Base-by-base conservation (phyloP, 2,888 invertebrate species). In the Drosophila austrosaltans region DNA sequence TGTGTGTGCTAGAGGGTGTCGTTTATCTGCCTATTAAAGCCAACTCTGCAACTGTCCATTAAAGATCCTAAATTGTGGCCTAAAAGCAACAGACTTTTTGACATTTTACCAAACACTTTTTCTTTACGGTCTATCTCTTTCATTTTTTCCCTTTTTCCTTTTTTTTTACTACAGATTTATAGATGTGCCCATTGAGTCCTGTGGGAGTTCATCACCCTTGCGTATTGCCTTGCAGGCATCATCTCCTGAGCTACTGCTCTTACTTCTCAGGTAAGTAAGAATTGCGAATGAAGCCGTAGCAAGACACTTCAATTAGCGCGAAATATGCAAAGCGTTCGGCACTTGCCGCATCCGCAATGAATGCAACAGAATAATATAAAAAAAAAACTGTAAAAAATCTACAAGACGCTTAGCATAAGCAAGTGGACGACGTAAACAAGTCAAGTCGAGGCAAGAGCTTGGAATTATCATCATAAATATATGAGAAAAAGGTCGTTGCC, bases 151-250 rank as follows among this genome's bases (percentile, higher is more conserved):
- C 5, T 6, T 36, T 36, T 36, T 10, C 36, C 0, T 2, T 36
- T 8, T 36, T 8, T 36, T 36, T 32, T 36, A 79, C 85, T 82
- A 79, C 85, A 91, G 92, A 53, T 96, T 96, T 86, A 95, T 96
- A 74, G 97, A 97, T 89, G 94, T 97, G 2, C 96, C 97, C 10
- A 94, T 97, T 91, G 96, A 96, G 89, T 96, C 96, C 67, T 97
- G 97, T 85, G 96, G 96, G 0, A 94, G 94, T 79, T 94, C 95
- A 4, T 94, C 96, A 0, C 96, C 96, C 0, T 92, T 96, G 1
- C 94, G 96, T 87, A 95, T 97, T 1, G 95, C 96, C 0, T 93
- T 96, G 73, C 96, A 96, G 90, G 94, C 96, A 87, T 95, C 95
- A 54, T 93, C 95, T 8, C 95, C 96, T 3, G 96, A 97, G 90